phyloP scores from a whole-genome alignment of 2,888 invertebrate species.

The Sialis fuliginosa region DNA sequence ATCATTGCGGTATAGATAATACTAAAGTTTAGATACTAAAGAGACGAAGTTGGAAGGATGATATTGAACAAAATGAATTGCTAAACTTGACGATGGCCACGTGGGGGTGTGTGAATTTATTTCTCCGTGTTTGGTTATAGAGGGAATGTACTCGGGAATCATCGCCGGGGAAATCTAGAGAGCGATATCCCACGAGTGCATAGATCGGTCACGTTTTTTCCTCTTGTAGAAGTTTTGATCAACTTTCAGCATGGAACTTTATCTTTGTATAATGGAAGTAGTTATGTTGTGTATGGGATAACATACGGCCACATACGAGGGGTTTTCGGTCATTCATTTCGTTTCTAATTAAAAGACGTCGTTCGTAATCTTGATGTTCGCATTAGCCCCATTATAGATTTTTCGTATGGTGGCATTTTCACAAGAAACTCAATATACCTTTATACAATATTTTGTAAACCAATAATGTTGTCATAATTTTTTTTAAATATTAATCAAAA shows the following conservation, averaged over 20 bases:
- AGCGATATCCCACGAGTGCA: constrained; percentile 29
- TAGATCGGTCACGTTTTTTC: constrained; percentile 34
- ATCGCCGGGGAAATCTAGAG: constrained; percentile 33
- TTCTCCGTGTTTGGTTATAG: background rate
- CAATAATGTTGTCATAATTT: too few species aligned
- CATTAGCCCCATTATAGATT: too few species aligned
- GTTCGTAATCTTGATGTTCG: background rate
- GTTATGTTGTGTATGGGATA: too few species aligned
- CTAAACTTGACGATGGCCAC: background rate
- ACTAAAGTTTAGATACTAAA: too few species aligned
- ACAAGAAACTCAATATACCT: too few species aligned
- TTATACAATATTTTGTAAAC: too few species aligned
- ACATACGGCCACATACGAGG: too few species aligned
- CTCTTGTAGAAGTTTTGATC: background rate
- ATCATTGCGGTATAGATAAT: too few species aligned
- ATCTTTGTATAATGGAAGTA: too few species aligned
- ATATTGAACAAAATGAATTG: background rate
- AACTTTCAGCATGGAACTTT: background rate
- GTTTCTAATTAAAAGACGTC: background rate
- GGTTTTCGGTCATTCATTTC: too few species aligned
- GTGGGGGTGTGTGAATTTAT: background rate
- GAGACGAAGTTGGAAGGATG: background rate
- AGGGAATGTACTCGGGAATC: background rate
- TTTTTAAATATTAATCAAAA: too few species aligned
- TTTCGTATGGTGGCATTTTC: too few species aligned